These are phyloP conservation scores for Lissonota sp. DNA, from an alignment of 2,888 invertebrate species.

Conservation along the genomic window DNA sequence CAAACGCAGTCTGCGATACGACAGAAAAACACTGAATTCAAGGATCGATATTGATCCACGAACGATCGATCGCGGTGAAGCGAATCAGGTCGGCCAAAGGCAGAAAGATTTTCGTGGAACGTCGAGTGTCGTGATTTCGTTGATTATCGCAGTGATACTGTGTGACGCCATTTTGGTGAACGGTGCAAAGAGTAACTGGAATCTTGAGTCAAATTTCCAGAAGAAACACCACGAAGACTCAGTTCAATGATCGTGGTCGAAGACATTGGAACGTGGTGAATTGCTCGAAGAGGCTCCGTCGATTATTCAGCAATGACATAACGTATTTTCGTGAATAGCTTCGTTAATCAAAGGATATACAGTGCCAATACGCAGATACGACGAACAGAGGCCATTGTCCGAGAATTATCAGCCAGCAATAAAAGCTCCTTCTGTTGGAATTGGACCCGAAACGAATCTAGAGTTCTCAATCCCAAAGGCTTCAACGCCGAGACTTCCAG, in stretches of 20 bases:
- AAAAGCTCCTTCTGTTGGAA: no score
- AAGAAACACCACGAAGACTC: background rate
- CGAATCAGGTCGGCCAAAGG: background rate
- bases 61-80: background rate
- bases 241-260: background rate
- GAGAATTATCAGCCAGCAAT: no score
- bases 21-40: slow-evolving; percentile 23
- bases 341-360: no score
- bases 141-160: slow-evolving; percentile 3
- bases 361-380: no score
- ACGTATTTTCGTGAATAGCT: background rate
- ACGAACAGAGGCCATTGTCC: no score
- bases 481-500: no score
- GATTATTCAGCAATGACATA: no score
- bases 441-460: no score
- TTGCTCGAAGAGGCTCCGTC: no score
- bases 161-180: slow-evolving; percentile 54
- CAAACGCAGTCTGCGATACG: slow-evolving; percentile 14
- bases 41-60: slow-evolving; percentile 13
- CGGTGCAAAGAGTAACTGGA: slow-evolving; percentile 13
- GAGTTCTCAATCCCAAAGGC: no score
- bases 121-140: background rate
- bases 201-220: background rate
- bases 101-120: background rate
- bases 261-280: background rate